These are phyloP conservation scores for Macrobrachium rosenbergii DNA, from an alignment of 1,140 invertebrate genomes.

Conservation along the genomic window DNA sequence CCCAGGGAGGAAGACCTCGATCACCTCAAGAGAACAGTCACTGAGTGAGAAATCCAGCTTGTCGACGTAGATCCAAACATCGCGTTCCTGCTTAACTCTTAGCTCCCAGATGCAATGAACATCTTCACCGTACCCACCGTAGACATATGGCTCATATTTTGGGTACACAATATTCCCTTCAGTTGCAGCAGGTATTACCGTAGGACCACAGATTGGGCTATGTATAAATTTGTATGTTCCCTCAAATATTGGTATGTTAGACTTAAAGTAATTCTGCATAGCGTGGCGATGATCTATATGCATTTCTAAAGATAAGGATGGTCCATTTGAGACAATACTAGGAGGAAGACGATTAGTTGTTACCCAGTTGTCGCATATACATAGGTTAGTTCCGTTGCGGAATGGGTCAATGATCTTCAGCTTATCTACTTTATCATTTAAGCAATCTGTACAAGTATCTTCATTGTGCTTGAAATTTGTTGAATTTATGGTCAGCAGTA, in stretches of 20 bases:
- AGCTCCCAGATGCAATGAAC: constrained; percentile 92
- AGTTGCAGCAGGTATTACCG: constrained; percentile 80
- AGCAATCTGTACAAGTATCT: constrained; percentile 84
- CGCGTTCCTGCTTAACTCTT: constrained; percentile 80
- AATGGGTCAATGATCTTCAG: constrained; percentile 72
- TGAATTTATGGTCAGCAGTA: constrained; percentile 79
- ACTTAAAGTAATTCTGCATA: constrained; percentile 88
- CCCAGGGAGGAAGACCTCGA: constrained; percentile 57
- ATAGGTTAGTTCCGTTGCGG: constrained; percentile 65
- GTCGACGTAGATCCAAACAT: constrained; percentile 88
- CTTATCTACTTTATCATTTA: constrained; percentile 86
- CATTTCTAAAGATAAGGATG: constrained; percentile 82
- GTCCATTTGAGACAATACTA: constrained; percentile 80
- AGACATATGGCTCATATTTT: constrained; percentile 76
- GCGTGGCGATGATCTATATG: constrained; percentile 85
- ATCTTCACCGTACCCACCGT: constrained; percentile 81
- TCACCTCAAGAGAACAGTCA: constrained; percentile 60
- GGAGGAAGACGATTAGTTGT: constrained; percentile 64
- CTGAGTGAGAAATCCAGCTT: constrained; percentile 82
- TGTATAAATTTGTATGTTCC: constrained; percentile 90
- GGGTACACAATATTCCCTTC: constrained; percentile 89
- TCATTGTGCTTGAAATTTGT: constrained; percentile 76
- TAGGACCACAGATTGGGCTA: constrained; percentile 86
- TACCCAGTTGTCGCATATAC: constrained; percentile 64
- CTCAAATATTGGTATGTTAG: constrained; percentile 83